Conservation (phyloP, 2,797 vertebrate genomes). For the Hipposideros larvatus region DNA sequence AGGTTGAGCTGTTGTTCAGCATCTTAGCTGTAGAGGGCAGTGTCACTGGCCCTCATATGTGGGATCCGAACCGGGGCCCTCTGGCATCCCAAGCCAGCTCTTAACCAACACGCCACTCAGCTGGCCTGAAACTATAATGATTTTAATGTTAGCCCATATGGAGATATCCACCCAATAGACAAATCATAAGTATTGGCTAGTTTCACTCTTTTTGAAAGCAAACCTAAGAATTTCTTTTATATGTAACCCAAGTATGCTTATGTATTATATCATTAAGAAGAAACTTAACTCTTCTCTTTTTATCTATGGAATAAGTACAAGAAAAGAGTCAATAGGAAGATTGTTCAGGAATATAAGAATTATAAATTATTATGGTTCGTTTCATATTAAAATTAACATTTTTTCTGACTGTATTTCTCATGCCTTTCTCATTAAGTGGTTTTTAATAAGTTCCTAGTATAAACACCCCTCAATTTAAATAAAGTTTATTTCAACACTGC, state of each 20-base stretch:
- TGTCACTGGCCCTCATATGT: too few relatives aligned
- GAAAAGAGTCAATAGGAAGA: not conserved
- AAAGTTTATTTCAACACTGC: conserved; percentile 27
- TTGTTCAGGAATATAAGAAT: conserved; percentile 1
- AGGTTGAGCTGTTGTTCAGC: too few relatives aligned
- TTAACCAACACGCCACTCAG: too few relatives aligned
- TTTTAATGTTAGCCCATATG: not conserved
- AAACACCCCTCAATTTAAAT: conserved; percentile 9
- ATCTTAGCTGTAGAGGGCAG: too few relatives aligned
- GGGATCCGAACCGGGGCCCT: too few relatives aligned
- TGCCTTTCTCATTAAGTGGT: not conserved
- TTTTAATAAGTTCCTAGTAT: not conserved
- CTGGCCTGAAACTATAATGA: not conserved
- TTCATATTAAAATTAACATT: conserved; percentile 25
- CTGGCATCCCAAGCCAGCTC: too few relatives aligned
- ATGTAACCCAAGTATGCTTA: not conserved
- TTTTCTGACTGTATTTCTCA: not conserved
- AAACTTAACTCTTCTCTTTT: not conserved
- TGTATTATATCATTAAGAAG: not conserved
- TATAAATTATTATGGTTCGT: not conserved
- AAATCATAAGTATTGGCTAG: not conserved
- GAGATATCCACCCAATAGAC: not conserved
- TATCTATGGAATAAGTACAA: not conserved
- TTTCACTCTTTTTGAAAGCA: conserved; percentile 39
- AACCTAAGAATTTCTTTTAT: not conserved